Percentiles rank a stretch among this genome's conserved stretches.
These are phyloP conservation scores for Xiphorhynchus erythropygius DNA, from an alignment of 2,797 vertebrate species.

Conservation along the genomic window DNA sequence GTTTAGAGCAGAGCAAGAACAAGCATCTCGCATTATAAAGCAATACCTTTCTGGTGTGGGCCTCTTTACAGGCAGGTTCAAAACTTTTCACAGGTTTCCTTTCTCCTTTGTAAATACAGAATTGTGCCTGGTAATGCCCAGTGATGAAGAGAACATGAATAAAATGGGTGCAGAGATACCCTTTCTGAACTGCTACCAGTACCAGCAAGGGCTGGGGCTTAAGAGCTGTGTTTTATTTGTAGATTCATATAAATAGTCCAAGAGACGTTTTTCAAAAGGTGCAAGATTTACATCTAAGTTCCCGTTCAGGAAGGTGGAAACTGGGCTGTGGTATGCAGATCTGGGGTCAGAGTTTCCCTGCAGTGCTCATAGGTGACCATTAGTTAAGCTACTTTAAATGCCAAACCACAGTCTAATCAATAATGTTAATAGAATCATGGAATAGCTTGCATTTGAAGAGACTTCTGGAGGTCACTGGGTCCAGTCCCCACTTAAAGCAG, in stretches of 20 bases:
- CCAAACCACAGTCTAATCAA: background rate
- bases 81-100: background rate
- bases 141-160: background rate
- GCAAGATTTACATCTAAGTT: background rate
- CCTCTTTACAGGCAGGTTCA: background rate
- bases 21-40: background rate
- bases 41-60: background rate
- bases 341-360: background rate
- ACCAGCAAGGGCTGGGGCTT: background rate
- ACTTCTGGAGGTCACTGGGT: background rate
- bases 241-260: background rate
- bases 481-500: background rate
- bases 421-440: background rate
- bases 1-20: background rate
- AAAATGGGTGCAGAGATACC: background rate
- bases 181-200: background rate
- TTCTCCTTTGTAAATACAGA: background rate
- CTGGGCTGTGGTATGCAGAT: background rate
- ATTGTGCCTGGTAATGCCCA: background rate
- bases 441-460: background rate
- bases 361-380: background rate
- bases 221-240: background rate
- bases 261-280: background rate
- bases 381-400: background rate
- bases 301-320: background rate